These are phyloP conservation scores for Hypotaenidia okinawae DNA, from an alignment of 2,797 vertebrate genomes.

Conservation along the genomic window DNA sequence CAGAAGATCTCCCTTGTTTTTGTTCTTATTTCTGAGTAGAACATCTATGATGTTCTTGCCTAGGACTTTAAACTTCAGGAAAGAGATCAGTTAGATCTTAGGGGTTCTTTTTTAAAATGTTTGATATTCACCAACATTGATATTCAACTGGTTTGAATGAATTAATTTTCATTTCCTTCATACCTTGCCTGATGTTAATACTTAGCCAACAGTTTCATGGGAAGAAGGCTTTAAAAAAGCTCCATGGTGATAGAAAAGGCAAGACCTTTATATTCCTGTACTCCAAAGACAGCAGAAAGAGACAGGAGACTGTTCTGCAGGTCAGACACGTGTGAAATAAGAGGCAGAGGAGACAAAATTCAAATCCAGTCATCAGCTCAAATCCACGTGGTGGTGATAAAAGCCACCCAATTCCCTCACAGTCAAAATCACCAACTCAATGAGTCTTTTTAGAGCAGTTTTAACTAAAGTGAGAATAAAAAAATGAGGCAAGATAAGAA, in stretches of 20 bases:
- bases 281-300: neutral
- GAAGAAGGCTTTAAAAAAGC: neutral
- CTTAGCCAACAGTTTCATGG: neutral
- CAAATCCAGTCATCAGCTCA: neutral
- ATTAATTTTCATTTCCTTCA: neutral
- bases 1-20: neutral
- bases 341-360: neutral
- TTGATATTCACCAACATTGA: neutral
- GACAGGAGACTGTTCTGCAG: neutral
- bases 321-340: neutral
- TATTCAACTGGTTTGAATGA: neutral
- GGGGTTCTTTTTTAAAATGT: neutral
- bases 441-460: constrained; percentile 21
- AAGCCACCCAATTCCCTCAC: neutral
- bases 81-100: neutral
- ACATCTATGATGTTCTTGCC: neutral
- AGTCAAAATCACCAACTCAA: neutral
- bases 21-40: neutral
- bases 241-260: neutral
- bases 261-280: neutral
- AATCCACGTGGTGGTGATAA: neutral
- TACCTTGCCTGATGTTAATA: neutral
- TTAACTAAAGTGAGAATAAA: constrained; percentile 33
- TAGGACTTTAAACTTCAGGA: neutral
- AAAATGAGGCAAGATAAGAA: constrained; percentile 27